Evolutionary conservation across 2,113 vertebrate genomes (phyloP).

Genomic region (Labeo catla): DNA sequence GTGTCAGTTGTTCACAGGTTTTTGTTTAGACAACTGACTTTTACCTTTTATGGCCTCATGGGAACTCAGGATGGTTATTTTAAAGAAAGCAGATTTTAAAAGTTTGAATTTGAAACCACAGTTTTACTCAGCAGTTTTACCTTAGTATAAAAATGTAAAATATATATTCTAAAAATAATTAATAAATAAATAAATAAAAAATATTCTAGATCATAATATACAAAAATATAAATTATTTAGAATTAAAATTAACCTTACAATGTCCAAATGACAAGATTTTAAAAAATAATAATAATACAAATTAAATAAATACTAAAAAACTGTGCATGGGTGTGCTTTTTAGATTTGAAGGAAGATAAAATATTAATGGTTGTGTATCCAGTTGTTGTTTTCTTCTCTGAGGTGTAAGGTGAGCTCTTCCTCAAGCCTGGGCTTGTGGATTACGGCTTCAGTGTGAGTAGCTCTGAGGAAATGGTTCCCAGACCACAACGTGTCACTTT

Average conservation of each 20-base stretch:
- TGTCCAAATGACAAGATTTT: not conserved
- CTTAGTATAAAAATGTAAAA: not conserved
- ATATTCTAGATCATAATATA: not conserved
- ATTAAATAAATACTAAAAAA: no score
- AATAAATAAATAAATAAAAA: not conserved
- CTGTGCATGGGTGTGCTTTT: not conserved
- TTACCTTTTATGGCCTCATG: constrained; percentile 3
- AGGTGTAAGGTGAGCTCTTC: constrained; percentile 50
- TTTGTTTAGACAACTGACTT: constrained; percentile 40
- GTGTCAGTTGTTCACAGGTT: constrained; percentile 36
- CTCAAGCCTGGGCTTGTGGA: constrained; percentile 34
- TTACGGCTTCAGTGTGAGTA: constrained; percentile 40
- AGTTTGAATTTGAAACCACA: not conserved
- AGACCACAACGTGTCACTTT: constrained; percentile 54
- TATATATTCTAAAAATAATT: no score
- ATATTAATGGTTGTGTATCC: not conserved
- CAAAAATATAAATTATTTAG: no score
- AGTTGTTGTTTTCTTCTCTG: not conserved
- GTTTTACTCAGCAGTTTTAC: not conserved
- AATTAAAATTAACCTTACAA: not conserved
- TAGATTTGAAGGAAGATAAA: not conserved
- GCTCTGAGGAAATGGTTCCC: constrained; percentile 53
- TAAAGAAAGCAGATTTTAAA: not conserved
- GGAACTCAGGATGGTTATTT: constrained; percentile 6
- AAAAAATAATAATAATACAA: no score